phyloP scores from a whole-genome alignment of 1,140 invertebrate species.

The Euwallacea similis region DNA sequence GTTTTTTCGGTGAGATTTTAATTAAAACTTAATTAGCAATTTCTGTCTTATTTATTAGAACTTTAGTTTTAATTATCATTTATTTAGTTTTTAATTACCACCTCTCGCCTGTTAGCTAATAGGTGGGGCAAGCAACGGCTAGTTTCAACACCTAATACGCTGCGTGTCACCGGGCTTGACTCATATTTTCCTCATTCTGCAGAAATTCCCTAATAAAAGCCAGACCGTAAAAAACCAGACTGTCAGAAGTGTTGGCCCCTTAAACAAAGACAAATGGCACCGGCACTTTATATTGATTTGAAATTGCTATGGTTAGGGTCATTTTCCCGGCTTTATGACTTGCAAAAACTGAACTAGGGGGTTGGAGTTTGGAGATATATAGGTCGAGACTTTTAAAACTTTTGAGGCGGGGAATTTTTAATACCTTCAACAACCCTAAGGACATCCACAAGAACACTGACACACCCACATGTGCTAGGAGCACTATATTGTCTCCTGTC shows the following conservation, averaged over 20 bases:
- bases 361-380: background rate
- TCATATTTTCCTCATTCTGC: slow-evolving; percentile 21
- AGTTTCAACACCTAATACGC: background rate
- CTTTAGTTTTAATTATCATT: too few relatives aligned
- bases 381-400: slow-evolving; percentile 13
- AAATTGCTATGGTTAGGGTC: slow-evolving; percentile 18
- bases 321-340: slow-evolving; percentile 18
- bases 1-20: too few relatives aligned
- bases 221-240: slow-evolving; percentile 18
- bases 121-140: too few relatives aligned
- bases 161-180: background rate
- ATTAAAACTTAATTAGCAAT: too few relatives aligned
- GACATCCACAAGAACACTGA: too few relatives aligned
- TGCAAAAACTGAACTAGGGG: slow-evolving; percentile 14
- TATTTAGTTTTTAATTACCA: too few relatives aligned
- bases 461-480: too few relatives aligned
- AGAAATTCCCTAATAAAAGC: slow-evolving; percentile 18
- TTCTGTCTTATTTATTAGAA: too few relatives aligned
- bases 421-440: too few relatives aligned
- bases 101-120: too few relatives aligned
- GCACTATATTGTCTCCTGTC: too few relatives aligned
- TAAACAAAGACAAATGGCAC: slow-evolving; percentile 24
- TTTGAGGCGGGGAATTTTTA: background rate
- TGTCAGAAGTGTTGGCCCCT: slow-evolving; percentile 21
- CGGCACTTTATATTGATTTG: slow-evolving; percentile 21